Base-by-base conservation (phyloP, 2,797 vertebrate genomes). In the Acanthurus tractus region DNA sequence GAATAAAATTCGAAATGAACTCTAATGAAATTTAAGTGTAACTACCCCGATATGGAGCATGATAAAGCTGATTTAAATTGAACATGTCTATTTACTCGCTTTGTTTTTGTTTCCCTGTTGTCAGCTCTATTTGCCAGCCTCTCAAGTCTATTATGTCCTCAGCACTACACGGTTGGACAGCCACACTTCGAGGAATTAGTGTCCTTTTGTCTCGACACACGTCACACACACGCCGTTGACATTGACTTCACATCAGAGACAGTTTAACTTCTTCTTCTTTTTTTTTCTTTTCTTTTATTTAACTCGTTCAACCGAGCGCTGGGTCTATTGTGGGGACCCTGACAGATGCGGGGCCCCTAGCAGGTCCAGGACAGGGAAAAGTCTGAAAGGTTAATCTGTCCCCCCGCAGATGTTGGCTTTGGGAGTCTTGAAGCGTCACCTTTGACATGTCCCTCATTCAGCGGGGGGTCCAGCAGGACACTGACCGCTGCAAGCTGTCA, bases 341-440 rank as follows among this genome's bases (percentile, higher is more conserved):
- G 95, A 92, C 96, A 96, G 96, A 96, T 96, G 96, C 93, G 80
- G 82, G 78, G 94, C 90, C 90, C 89, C 91, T 89, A 95, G 93
- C 95, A 94, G 95, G 95, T 95, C 94, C 93, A 70, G 88, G 94
- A 95, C 93, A 92, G 94, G 96, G 94, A 95, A 96, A 96, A 96
- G 95, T 96, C 94, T 96, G 90, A 95, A 94, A 96, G 95, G 95
- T 96, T 96, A 96, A 96, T 96, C 95, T 96, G 95, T 90, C 91
- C 91, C 89, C 93, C 91, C 93, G 95, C 96, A 96, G 96, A 96
- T 97, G 96, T 95, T 96, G 94, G 95, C 96, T 96, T 95, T 93
- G 92, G 94, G 95, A 96, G 96, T 96, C 95, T 96, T 95, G 93
- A 96, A 95, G 96, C 95, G 94, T 97, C 96, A 97, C 96, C 96